A percentile compares a stretch with the other conserved stretches of the same genome.
Evolutionary conservation across 2,113 vertebrate species (phyloP).

Genomic region (Otis tarda): DNA sequence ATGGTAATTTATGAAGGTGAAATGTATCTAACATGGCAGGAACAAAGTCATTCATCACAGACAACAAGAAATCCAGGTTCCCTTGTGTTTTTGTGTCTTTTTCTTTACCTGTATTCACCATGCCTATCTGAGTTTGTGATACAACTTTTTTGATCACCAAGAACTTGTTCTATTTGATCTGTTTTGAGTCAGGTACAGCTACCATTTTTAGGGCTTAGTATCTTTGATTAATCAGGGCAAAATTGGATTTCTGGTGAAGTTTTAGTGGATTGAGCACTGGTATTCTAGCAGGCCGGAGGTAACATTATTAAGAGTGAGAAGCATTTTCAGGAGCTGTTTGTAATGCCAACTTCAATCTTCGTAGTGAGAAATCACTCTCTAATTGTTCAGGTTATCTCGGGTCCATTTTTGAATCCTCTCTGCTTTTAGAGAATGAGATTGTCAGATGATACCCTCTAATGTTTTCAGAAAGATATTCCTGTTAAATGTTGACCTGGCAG

Average conservation of each 20-base stretch:
- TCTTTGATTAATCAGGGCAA: background rate
- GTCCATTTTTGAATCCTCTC: background rate
- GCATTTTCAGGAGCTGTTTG: background rate
- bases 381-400: background rate
- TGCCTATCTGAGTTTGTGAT: background rate
- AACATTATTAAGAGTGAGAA: background rate
- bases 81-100: background rate
- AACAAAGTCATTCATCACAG: background rate
- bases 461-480: background rate
- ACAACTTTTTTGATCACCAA: background rate
- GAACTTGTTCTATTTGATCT: rapidly evolving
- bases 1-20: slow-evolving; percentile 17
- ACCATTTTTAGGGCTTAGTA: background rate
- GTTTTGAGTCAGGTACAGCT: background rate
- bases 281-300: background rate
- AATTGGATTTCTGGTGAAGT: background rate
- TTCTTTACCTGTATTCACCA: background rate
- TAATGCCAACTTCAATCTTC: background rate
- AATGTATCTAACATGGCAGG: background rate
- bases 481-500: background rate
- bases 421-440: background rate
- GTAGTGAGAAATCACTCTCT: background rate
- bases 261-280: background rate
- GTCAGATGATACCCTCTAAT: background rate
- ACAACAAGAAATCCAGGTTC: background rate